Evolutionary conservation across 2,888 invertebrate species (phyloP).

Genomic region (Nomada lathburiana): DNA sequence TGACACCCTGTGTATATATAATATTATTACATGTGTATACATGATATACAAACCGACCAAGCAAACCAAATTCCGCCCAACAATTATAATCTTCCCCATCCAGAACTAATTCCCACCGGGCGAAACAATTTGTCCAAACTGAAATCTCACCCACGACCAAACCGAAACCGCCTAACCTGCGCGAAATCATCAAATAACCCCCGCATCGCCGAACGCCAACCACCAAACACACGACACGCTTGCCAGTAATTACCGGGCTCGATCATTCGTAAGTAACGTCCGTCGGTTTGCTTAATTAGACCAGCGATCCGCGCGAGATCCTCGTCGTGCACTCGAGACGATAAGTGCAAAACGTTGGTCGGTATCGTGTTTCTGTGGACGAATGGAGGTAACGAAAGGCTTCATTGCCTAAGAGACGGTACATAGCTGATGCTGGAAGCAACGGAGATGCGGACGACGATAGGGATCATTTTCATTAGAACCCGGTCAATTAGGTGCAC

Average conservation of each 20-base stretch:
- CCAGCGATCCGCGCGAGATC: constrained; percentile 26
- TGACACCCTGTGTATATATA: no score
- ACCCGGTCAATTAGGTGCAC: constrained; percentile 76
- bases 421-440: constrained; percentile 34
- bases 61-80: background rate
- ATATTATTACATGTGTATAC: no score
- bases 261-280: constrained; percentile 25
- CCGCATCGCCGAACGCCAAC: no score
- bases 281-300: constrained; percentile 36
- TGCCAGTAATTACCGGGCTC: constrained; percentile 31
- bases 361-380: constrained; percentile 39
- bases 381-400: constrained; percentile 35
- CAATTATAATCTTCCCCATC: background rate
- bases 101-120: background rate
- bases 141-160: no score
- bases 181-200: background rate
- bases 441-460: constrained; percentile 36
- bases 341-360: constrained; percentile 36
- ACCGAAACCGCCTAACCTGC: no score
- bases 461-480: constrained; percentile 76
- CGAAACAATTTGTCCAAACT: no score
- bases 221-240: background rate
- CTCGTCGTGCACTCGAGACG: background rate
- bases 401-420: constrained; percentile 38
- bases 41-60: no score